These are phyloP conservation scores for Coccyzus lansbergi DNA, from an alignment of 2,797 vertebrate species.

Conservation along the genomic window DNA sequence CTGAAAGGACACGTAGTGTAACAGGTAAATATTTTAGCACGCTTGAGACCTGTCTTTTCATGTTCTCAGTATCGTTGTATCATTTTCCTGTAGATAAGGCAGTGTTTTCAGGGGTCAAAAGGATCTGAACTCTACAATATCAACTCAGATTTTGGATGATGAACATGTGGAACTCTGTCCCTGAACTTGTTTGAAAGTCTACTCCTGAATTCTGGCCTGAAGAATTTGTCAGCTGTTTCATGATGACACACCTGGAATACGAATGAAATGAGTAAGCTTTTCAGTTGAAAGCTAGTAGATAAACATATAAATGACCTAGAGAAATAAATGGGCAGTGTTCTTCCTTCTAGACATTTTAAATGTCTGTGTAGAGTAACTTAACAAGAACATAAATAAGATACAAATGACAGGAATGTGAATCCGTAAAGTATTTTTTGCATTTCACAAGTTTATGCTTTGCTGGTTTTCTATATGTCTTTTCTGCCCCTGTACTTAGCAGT, in stretches of 20 bases:
- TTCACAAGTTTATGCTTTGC: background rate
- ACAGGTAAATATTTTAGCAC: background rate
- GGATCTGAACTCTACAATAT: background rate
- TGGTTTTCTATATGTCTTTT: background rate
- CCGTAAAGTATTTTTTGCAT: background rate
- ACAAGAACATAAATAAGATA: background rate
- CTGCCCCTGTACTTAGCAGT: background rate
- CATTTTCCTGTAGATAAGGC: background rate
- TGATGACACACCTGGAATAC: background rate
- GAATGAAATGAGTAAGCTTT: background rate
- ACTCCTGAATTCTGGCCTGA: background rate
- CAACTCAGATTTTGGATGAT: background rate
- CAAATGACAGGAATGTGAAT: background rate
- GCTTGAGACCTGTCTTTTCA: background rate
- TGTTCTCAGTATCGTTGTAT: background rate
- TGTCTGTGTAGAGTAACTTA: background rate
- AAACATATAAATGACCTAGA: background rate
- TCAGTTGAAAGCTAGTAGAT: background rate
- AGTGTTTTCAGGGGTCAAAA: background rate
- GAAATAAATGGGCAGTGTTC: background rate
- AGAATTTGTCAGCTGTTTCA: background rate
- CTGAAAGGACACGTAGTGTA: background rate
- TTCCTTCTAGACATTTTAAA: background rate
- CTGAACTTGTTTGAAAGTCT: background rate
- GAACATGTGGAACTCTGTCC: background rate